These are phyloP conservation scores for Trachemys scripta DNA, from an alignment of 2,113 vertebrate genomes.

Conservation along the genomic window DNA sequence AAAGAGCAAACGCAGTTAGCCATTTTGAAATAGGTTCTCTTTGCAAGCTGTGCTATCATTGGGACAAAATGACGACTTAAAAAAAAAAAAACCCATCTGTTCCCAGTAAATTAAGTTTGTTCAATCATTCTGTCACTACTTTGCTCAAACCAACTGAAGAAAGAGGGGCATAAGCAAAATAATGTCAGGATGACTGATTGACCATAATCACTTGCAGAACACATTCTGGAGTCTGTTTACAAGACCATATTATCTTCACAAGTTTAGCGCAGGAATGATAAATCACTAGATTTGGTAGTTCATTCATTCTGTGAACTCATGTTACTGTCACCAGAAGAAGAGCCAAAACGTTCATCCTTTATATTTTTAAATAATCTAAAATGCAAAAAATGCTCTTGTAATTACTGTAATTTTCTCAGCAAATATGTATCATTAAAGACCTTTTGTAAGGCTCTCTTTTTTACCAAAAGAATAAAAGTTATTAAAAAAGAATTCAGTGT, in stretches of 20 bases:
- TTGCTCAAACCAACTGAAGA: neutral
- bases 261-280: neutral
- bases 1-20: neutral
- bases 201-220: neutral
- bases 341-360: neutral
- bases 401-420: neutral
- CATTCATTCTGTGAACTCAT: neutral
- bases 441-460: neutral
- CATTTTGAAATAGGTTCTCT: neutral
- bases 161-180: neutral
- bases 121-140: neutral
- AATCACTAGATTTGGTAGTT: neutral
- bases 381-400: neutral
- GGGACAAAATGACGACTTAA: neutral
- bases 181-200: neutral
- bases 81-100: neutral
- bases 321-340: neutral
- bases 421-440: neutral
- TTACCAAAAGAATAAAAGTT: neutral
- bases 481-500: neutral
- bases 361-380: neutral
- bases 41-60: neutral
- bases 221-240: neutral
- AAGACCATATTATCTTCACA: neutral
- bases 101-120: neutral